Base-by-base conservation (phyloP, 2,797 vertebrate species). In the Babyrousa celebensis region DNA sequence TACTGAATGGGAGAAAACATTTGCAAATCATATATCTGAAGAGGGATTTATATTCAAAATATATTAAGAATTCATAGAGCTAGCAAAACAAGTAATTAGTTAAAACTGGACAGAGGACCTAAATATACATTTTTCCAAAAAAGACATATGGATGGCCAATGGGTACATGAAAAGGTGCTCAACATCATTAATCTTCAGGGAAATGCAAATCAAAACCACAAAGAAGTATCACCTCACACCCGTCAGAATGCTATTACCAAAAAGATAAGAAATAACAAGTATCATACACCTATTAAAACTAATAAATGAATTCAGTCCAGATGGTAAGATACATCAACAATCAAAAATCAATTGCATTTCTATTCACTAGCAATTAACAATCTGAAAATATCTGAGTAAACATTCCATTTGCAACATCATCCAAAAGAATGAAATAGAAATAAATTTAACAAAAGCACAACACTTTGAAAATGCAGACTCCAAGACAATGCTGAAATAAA, bases 341-440 rank as follows among this genome's bases (percentile, higher is more conserved):
- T 58, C 7, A 91, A 78, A 87, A 72, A 63, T 32, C 7, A 48
- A 11, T 9, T 65, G 1, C 29, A 86, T 43, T 85, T 88, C 74
- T 87, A 27, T 82, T 56, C 2, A 70, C 12, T 65, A 21, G 17
- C 16, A 71, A 23, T n/a, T 15, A 82, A 67, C 43, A 58, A 80
- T 77, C 25, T 72, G n/a, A 95, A 95, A 83, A 43, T 72, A 84
- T 63, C 36, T 80, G 90, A 77, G 72, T n/a, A 71, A 85, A 65
- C 27, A 29, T 54, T 85, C 60, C 12, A 48, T 48, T 36, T 36
- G 36, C 36, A 48, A 48, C 43, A 48, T 6, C 43, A 95, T 68
- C 23, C 72, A 74, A 88, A 85, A 71, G 25, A 89, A 72, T 72
- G 65, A 58, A 92, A 85, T 29, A 70, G n/a, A n/a, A 95, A 87